A percentile compares a stretch with the other conserved stretches of the same genome.
phyloP scores from a whole-genome alignment of 92 coral and sea anemone species.

The Blastomussa wellsi region DNA sequence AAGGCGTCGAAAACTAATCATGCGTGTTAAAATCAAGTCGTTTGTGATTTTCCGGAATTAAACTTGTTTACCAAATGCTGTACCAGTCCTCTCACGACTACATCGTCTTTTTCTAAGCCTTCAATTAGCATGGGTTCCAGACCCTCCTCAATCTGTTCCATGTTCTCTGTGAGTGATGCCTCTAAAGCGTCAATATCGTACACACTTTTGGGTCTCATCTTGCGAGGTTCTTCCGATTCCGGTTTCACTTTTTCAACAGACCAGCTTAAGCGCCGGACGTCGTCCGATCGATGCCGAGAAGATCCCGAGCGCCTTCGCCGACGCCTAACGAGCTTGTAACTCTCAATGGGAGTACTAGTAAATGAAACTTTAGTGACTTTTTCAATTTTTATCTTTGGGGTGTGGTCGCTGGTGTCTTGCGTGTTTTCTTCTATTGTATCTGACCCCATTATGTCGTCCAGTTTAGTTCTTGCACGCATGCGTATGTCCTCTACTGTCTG shows the following conservation, averaged over 20 bases:
- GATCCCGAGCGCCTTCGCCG: constrained; percentile 70
- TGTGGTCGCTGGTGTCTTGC: constrained; percentile 43
- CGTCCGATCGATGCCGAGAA: constrained; percentile 56
- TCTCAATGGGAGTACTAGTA: constrained; percentile 56
- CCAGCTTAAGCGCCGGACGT: constrained; percentile 72
- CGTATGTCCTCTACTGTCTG: constrained; percentile 42
- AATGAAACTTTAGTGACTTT: constrained; percentile 79
- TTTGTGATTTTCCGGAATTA: constrained; percentile 42
- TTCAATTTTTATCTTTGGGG: constrained; percentile 74
- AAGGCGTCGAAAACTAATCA: neutral
- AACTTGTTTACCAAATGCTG: constrained; percentile 72
- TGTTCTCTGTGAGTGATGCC: constrained; percentile 56
- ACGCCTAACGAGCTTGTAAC: constrained; percentile 58
- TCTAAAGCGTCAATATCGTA: constrained; percentile 64
- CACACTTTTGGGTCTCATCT: constrained; percentile 75
- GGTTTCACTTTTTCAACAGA: constrained; percentile 73
- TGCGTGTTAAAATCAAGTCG: neutral
- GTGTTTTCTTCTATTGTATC: neutral
- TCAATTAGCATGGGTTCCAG: constrained; percentile 65
- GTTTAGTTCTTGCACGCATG: constrained; percentile 12
- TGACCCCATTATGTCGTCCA: constrained; percentile 11
- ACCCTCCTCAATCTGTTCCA: constrained; percentile 69
- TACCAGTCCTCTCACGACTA: constrained; percentile 73
- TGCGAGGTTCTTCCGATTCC: constrained; percentile 57
- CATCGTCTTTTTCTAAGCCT: constrained; percentile 75